phyloP scores from a whole-genome alignment of 2,797 vertebrate genomes.

The Aselliscus stoliczkanus region DNA sequence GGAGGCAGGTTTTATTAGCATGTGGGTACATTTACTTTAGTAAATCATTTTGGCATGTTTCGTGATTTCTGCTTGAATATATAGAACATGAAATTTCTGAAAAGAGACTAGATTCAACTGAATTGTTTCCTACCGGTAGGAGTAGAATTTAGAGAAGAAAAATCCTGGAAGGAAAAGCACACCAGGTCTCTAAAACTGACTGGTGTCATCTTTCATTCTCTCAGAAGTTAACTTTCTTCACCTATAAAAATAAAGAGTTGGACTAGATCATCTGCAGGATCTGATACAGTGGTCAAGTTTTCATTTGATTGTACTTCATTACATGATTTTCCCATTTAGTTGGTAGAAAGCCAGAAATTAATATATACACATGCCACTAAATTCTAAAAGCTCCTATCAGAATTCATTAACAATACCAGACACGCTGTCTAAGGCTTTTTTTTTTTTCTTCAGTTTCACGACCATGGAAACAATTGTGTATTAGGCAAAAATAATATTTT shows the following conservation, averaged over 20 bases:
- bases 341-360: background rate
- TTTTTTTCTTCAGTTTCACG: background rate
- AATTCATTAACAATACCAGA: background rate
- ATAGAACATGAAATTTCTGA: background rate
- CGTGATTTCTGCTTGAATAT: conserved; percentile 42
- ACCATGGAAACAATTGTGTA: background rate
- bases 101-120: conserved; percentile 6
- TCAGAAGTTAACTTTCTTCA: background rate
- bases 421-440: background rate
- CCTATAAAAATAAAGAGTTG: background rate
- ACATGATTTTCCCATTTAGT: background rate
- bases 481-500: conserved; percentile 16
- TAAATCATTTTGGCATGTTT: conserved; percentile 29
- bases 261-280: background rate
- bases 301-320: background rate
- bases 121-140: background rate
- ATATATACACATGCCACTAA: background rate
- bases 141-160: conserved; percentile 28
- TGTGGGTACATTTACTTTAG: conserved; percentile 20
- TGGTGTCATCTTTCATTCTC: background rate
- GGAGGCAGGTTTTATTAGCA: conserved; percentile 30
- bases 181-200: background rate
- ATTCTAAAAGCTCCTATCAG: background rate
- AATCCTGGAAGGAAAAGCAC: background rate
- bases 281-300: background rate